Base-by-base conservation (phyloP, 2,888 invertebrate species). In the Protophormia terraenovae region DNA sequence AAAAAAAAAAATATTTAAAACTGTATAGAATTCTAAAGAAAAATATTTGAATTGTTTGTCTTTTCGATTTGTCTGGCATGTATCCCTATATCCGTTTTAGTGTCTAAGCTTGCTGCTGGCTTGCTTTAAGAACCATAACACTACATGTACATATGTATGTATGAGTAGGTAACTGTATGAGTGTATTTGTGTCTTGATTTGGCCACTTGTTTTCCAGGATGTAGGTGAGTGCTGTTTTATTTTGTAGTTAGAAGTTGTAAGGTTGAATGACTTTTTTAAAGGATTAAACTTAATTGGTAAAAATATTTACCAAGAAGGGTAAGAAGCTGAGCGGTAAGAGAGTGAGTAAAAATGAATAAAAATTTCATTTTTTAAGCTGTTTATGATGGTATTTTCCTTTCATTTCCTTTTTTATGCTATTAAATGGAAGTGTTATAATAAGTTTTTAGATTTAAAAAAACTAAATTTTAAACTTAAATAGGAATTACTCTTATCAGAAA, bases 31-130 rank as follows among this genome's bases (percentile, higher is more conserved):
- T 72, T 86, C 66, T 76, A 76, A 86, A 83, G 79, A 86, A 86
- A 83, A 86, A 83, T 79, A 86, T 83, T 73, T 83, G 67, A 85
- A 85, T 85, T 85, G 85, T 85, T 85, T 85, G 85, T 85, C 82
- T 85, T 85, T 85, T 85, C 85, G 85, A 85, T 85, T 85, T 85
- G 85, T 85, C 85, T 85, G 82, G 75, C 85, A 85, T 85, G 78
- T 82, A 85, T 85, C 85, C 85, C 73, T 72, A 69, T 60, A 85
- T 85, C 78, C 85, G 81, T 85, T 85, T 53, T 78, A 32, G 47
- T 55, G 27, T 71, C n/a, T n/a, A n/a, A n/a, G 58, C 75, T 83
- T 41, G 67, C 10, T 45, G 72, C 35, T 22, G 35, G 32, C 14
- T 53, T 19, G 60, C 4, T 64, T 7, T 16, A 41, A 41, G 12